phyloP scores from a whole-genome alignment of 2,888 invertebrate genomes.

The Ophion obscuratus region DNA sequence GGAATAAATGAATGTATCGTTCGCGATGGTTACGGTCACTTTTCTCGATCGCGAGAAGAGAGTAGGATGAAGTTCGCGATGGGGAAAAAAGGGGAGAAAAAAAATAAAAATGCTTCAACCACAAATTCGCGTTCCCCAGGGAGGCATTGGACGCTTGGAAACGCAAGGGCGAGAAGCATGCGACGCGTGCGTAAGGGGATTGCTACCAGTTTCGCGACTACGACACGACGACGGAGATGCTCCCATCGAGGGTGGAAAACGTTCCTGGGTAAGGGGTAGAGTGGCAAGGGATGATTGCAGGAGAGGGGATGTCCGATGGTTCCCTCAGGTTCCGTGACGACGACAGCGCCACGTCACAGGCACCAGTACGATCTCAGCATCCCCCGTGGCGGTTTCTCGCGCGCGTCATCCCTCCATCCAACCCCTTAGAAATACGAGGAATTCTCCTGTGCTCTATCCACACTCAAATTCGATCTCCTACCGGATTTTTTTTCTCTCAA shows the following conservation, averaged over 20 bases:
- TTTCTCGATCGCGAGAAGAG: not conserved
- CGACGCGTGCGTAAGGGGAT: conserved; percentile 56
- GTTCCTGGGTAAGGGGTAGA: conserved; percentile 48
- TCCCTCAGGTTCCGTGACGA: conserved; percentile 76
- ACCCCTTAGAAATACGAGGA: no score
- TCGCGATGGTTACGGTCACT: not conserved
- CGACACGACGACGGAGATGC: conserved; percentile 63
- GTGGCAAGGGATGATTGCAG: conserved; percentile 63
- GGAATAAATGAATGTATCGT: not conserved
- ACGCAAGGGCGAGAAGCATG: conserved; percentile 52
- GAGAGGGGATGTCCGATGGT: conserved; percentile 68
- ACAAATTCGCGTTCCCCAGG: conserved; percentile 64
- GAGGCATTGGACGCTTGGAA: conserved; percentile 45
- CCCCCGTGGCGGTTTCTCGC: conserved; percentile 81
- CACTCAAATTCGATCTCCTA: no score
- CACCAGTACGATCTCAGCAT: conserved; percentile 83
- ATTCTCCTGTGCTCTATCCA: no score
- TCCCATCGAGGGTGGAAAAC: conserved; percentile 41
- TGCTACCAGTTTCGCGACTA: conserved; percentile 55
- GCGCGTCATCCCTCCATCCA: conserved; percentile 67
- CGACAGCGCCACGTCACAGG: conserved; percentile 80
- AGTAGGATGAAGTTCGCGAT: conserved; percentile 12
- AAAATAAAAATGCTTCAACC: conserved; percentile 45
- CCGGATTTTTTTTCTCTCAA: no score
- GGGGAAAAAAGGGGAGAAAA: conserved; percentile 14